These are phyloP conservation scores for Zeuzera pyrina DNA, from an alignment of 2,888 invertebrate genomes.

Conservation along the genomic window DNA sequence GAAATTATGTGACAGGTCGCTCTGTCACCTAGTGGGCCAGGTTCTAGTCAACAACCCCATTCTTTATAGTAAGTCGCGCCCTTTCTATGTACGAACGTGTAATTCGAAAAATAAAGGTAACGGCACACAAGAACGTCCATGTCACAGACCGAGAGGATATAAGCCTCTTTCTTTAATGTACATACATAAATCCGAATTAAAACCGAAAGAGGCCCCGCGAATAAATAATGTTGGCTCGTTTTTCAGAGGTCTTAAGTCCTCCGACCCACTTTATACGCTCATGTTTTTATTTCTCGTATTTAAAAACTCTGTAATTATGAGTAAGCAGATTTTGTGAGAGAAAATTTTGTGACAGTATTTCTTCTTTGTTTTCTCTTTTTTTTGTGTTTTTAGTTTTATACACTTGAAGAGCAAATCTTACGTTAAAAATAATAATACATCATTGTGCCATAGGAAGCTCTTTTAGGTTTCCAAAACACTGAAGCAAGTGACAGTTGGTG, in stretches of 20 bases:
- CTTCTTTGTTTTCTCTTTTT: constrained; percentile 21
- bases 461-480: no score
- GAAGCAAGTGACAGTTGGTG: no score
- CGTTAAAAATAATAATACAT: background rate
- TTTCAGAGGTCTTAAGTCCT: constrained; percentile 63
- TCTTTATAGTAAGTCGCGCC: no score
- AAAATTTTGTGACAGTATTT: constrained; percentile 25
- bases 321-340: constrained; percentile 38
- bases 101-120: constrained; percentile 18
- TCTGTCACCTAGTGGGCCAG: no score
- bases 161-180: constrained; percentile 58
- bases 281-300: constrained; percentile 54
- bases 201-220: constrained; percentile 50
- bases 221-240: constrained; percentile 63
- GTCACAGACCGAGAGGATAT: constrained; percentile 33
- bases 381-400: constrained; percentile 11
- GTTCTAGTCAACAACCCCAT: no score
- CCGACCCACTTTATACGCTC: constrained; percentile 44
- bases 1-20: no score
- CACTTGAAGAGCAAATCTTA: background rate
- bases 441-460: no score
- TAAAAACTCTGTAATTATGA: constrained; percentile 60
- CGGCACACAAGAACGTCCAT: constrained; percentile 25
- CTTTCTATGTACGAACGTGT: constrained; percentile 3
- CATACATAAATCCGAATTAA: constrained; percentile 68